These are phyloP conservation scores for Acleris literana DNA, from an alignment of 2,888 invertebrate species.

Conservation along the genomic window DNA sequence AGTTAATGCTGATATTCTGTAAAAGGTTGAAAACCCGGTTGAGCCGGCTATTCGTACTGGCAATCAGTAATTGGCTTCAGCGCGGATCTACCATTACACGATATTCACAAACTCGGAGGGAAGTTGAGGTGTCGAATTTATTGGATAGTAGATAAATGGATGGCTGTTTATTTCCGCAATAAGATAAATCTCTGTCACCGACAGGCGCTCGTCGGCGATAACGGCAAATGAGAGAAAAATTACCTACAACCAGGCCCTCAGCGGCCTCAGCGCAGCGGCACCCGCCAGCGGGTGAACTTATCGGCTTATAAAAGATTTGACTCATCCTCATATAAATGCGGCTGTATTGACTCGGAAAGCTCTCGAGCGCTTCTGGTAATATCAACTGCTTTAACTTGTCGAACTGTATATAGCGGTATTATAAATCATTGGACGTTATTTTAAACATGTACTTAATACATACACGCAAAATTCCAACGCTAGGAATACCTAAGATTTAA, in stretches of 20 bases:
- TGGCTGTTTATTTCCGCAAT: constrained; percentile 34
- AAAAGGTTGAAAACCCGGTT: too few relatives aligned
- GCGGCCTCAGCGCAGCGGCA: constrained; percentile 15
- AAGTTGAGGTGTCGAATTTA: constrained; percentile 15
- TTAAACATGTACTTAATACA: not conserved
- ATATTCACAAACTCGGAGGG: too few relatives aligned
- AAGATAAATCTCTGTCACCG: constrained; percentile 43
- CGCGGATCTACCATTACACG: too few relatives aligned
- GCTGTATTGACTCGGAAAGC: constrained; percentile 24
- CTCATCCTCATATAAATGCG: constrained; percentile 38
- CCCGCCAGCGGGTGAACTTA: constrained; percentile 33
- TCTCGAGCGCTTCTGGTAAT: constrained; percentile 23
- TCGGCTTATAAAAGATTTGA: constrained; percentile 40
- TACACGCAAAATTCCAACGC: not conserved
- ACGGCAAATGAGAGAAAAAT: constrained; percentile 43
- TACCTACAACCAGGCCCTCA: constrained; percentile 31
- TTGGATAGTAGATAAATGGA: constrained; percentile 17
- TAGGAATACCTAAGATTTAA: not conserved
- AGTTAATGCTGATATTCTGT: too few relatives aligned
- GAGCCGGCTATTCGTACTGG: too few relatives aligned
- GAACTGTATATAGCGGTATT: not conserved
- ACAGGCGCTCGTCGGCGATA: constrained; percentile 40
- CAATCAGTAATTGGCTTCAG: too few relatives aligned
- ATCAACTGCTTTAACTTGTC: constrained; percentile 17
- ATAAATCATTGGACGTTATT: constrained; percentile 7